These are phyloP conservation scores for Hucho hucho DNA, from an alignment of 2,113 vertebrate species.

Conservation along the genomic window DNA sequence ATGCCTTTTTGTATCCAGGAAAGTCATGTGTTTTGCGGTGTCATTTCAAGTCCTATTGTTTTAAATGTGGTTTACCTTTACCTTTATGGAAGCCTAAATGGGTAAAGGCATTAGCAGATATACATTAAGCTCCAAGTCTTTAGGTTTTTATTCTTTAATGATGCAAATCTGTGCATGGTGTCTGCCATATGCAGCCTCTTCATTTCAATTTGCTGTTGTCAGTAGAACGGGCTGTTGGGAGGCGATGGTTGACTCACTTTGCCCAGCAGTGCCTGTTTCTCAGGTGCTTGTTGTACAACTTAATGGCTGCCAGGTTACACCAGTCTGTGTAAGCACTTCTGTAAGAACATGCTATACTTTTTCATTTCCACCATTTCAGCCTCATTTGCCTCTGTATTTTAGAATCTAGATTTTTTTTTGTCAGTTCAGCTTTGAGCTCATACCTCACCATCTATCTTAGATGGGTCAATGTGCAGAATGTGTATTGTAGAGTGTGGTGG, in stretches of 20 bases:
- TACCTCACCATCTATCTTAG: conserved; percentile 77
- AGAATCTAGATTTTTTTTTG: conserved; percentile 72
- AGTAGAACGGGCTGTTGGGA: conserved; percentile 75
- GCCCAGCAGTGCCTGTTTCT: conserved; percentile 76
- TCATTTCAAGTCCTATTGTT: conserved; percentile 8
- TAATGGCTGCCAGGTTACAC: conserved; percentile 82
- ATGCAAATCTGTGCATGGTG: conserved; percentile 82
- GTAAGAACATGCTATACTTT: conserved; percentile 85
- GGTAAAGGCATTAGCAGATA: conserved; percentile 68
- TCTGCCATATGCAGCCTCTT: conserved; percentile 86
- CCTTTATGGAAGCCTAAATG: conserved; percentile 35
- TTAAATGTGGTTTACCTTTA: neutral
- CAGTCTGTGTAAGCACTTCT: conserved; percentile 84
- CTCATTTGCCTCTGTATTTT: conserved; percentile 45
- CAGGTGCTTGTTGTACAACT: conserved; percentile 81
- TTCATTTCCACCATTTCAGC: conserved; percentile 83
- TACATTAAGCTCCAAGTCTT: conserved; percentile 56
- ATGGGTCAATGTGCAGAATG: conserved; percentile 78
- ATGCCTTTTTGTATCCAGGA: conserved; percentile 17
- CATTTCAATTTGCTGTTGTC: conserved; percentile 89
- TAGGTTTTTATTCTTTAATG: conserved; percentile 81
- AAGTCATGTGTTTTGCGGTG: conserved; percentile 42
- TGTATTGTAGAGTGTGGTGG: conserved; percentile 70
- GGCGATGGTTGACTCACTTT: conserved; percentile 74
- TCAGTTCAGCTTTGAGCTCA: conserved; percentile 80